Evolutionary conservation across 2,888 invertebrate species (phyloP).

Genomic region (Sisyra terminalis): DNA sequence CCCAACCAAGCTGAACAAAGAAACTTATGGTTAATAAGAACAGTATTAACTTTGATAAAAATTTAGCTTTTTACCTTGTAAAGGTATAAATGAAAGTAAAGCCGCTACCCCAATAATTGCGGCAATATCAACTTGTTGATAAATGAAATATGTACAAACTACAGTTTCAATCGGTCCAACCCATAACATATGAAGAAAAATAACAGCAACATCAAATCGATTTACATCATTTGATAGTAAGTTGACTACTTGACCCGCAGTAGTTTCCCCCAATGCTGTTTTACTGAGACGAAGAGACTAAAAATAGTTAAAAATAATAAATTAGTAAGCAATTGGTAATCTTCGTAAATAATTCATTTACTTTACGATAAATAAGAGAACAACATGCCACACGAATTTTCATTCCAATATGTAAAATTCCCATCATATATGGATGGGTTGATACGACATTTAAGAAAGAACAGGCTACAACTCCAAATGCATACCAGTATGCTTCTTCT

Average conservation of each 20-base stretch:
- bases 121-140: slow-evolving; percentile 40
- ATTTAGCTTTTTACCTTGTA: slow-evolving; percentile 37
- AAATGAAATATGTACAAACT: slow-evolving; percentile 50
- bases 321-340: not conserved
- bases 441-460: slow-evolving; percentile 60
- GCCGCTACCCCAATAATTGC: slow-evolving; percentile 53
- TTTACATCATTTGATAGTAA: slow-evolving; percentile 92
- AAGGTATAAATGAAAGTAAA: slow-evolving; percentile 53
- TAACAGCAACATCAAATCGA: slow-evolving; percentile 76
- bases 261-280: slow-evolving; percentile 58
- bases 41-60: not conserved
- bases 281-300: slow-evolving; percentile 30
- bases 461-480: slow-evolving; percentile 54
- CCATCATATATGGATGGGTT: slow-evolving; percentile 89
- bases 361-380: slow-evolving; percentile 68
- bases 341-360: not conserved
- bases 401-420: slow-evolving; percentile 71
- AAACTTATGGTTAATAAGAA: not conserved
- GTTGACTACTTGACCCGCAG: slow-evolving; percentile 65
- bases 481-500: slow-evolving; percentile 59
- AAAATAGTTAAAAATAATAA: not conserved
- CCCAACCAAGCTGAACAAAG: slow-evolving; percentile 25
- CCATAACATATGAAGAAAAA: slow-evolving; percentile 83
- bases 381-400: slow-evolving; percentile 71
- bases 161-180: slow-evolving; percentile 71